Base-by-base conservation (phyloP, 2,888 invertebrate species). In the Trilocha varians region DNA sequence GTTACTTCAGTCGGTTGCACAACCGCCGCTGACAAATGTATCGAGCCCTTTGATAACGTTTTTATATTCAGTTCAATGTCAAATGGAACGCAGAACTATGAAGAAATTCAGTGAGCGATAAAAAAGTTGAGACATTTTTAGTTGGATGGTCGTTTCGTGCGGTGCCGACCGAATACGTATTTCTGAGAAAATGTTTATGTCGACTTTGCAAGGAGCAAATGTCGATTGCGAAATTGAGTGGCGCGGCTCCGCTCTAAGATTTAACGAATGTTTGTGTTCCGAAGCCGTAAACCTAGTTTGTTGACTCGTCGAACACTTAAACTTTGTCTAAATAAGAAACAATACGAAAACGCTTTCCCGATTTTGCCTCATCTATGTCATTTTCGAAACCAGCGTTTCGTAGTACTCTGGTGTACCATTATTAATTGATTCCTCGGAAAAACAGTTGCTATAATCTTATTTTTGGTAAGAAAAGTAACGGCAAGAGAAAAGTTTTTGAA, bases 1-100 rank as follows among this genome's bases (percentile, higher is more conserved):
- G 65, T 53, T 53, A 61, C 45, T 44, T 53, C 52, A 52, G 59
- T 53, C 52, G 52, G 59, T 78, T 76, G 71, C 78, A 73, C 75
- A 78, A 79, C 44, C 52, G 63, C 51, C 53, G 46, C 59, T 58
- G 62, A 69, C 69, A 64, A 69, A 66, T 59, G 59, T 64, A 71
- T 69, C 60, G 62, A 65, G 70, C 71, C 68, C 73, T 71, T 62
- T 66, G 78, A 82, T 82, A 80, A 78, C 69, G 57, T 56, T 66
- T 71, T 71, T 70, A 61, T 72, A 78, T 78, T 78, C 68, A 71
- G 78, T 78, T 75, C 82, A 83, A 82, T 82, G 83, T 78, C 78
- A 75, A 60, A 67, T 57, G 56, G 53, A 61, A 69, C 62, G 59
- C 55, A 56, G 55, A 64, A 59, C 62, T 70, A 70, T 80, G 70